Evolutionary conservation across 2,888 invertebrate species (phyloP), one percentile per base, ranked within the genome.

Genomic region (Desoria tigrina): DNA sequence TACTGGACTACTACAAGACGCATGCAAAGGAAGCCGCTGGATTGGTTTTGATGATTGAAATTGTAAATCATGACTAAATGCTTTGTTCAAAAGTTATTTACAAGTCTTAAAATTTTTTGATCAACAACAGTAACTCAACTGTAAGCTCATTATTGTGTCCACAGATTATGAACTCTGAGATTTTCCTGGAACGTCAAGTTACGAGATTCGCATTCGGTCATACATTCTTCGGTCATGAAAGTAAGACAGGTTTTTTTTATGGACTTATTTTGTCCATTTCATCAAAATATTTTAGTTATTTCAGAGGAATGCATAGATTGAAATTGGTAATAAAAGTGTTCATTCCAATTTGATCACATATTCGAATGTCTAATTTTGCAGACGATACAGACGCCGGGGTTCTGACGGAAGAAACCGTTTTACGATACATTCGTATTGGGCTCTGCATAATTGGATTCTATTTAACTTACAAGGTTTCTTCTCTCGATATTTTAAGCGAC

Each of bases 181-280:
- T 65, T 9, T 67, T 72, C 59, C 42, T 72, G 60, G 72, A 72
- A 28, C 39, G 69, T 7, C 72, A 72, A 42, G 59, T 68, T 0
- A 56, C 65, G 14, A 56, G 65, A 18, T 72, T 69, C 42, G 64
- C 58, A 2, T 65, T 72, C 32, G 65, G 56, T 1, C 63, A 65
- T 53, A 62, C 65, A 51, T 67, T 63, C 28, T 11, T 69, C 14
- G 72, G 69, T 14, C 63, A 69, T 66, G 72, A 72, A 64, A 61
- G 64, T 61, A 63, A 53, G 39, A 24, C 32, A 57, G 16, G 7
- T 7, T 50, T n/a, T 14, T 21, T 49, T n/a, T n/a, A n/a, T n/a
- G n/a, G n/a, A n/a, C n/a, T n/a, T n/a, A n/a, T n/a, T n/a, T n/a
- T n/a, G n/a, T n/a, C n/a, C n/a, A n/a, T n/a, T n/a, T n/a, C n/a